These are phyloP conservation scores for Chironomus tepperi DNA, from an alignment of 1,140 invertebrate species.

Conservation along the genomic window DNA sequence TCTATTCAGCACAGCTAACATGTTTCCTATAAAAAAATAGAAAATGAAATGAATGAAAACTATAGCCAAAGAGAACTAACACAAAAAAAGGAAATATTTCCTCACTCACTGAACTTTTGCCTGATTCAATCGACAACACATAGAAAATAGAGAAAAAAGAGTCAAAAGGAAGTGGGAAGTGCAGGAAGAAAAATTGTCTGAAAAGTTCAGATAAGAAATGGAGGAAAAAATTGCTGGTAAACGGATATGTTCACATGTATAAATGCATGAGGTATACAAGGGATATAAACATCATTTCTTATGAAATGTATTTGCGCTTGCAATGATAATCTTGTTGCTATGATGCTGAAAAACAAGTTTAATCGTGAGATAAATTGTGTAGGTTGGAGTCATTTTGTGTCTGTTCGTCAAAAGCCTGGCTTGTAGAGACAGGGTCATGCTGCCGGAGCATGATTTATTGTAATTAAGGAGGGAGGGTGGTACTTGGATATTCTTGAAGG, in stretches of 20 bases:
- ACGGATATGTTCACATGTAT: not conserved
- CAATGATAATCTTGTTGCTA: no score
- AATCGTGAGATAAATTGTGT: no score
- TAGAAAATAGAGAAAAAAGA: not conserved
- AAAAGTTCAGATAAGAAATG: constrained; percentile 22
- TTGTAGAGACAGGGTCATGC: no score
- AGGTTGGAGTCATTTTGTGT: no score
- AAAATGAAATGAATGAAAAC: not conserved
- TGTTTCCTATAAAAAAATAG: not conserved
- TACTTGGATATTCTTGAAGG: no score
- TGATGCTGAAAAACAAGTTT: no score
- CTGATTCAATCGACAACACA: not conserved
- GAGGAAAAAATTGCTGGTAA: not conserved
- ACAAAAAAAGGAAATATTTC: constrained; percentile 6
- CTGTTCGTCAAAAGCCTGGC: no score
- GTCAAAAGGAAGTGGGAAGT: not conserved
- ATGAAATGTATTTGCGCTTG: no score
- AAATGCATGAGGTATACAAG: not conserved
- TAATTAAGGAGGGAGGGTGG: no score
- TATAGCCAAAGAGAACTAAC: not conserved
- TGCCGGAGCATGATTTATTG: no score
- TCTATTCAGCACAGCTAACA: not conserved
- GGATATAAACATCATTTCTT: no score
- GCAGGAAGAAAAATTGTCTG: constrained; percentile 16
- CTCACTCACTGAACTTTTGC: not conserved